Evolutionary conservation across 2,888 invertebrate species (phyloP), one percentile per base, ranked within the genome.

Genomic region (Loripinus fragilis): DNA sequence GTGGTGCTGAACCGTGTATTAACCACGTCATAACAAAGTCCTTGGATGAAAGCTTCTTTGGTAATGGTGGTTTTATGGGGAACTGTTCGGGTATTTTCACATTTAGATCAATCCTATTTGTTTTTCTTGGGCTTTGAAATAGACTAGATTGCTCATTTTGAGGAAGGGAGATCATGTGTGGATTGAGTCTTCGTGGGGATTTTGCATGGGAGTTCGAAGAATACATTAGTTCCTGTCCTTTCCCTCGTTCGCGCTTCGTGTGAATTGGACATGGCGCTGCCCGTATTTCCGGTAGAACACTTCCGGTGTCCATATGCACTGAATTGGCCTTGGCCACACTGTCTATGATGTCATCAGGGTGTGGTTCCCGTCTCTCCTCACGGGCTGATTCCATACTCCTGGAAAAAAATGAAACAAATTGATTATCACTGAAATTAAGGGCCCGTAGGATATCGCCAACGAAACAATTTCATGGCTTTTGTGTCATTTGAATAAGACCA

Each of bases 11-110:
- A 0, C 88, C 89, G 70, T 88, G 86, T n/a, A 85, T 79, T 5
- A 89, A 74, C 89, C 89, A 89, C 2, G 85, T 81, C 87, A 87
- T 85, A 0, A 89, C 86, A 76, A 86, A 87, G 41, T 88, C 87
- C 71, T 86, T 86, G 1, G 87, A 87, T 10, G 85, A 80, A 83
- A 87, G 83, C 35, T 86, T 76, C 41, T 82, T 80, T 1, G 87
- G 87, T 33, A 87, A 72, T 17, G 68, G 70, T 3, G 82, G 82
- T 38, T 74, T 68, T 33, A 55, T 70, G 0, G 85, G 80, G 42
- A 77, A 80, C 60, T 86, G 83, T 78, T 80, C 80, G 8, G 86
- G 80, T 12, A 86, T 70, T 69, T 71, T 48, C 15, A 82, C 78
- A 68, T 80, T 76, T 41, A 81, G 68, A 41, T 77, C 80, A 35